phyloP scores from a whole-genome alignment of 2,888 invertebrate genomes.

The Nineta flava region DNA sequence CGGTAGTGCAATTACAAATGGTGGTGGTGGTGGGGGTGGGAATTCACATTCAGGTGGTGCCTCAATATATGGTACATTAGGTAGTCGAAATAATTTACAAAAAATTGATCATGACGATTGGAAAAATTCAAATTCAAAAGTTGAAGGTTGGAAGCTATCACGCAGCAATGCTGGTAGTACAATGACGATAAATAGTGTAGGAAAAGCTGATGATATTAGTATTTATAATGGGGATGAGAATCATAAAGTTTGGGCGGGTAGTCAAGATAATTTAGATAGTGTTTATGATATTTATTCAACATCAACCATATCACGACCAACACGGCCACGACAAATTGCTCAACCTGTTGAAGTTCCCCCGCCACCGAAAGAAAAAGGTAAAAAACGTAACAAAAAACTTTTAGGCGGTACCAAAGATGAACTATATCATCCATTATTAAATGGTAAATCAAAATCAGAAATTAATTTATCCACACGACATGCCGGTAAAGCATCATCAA shows the following conservation, averaged over 20 bases:
- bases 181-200: conserved; percentile 41
- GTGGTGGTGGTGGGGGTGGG: conserved; percentile 5
- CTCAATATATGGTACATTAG: conserved; percentile 6
- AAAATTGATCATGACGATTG: conserved; percentile 7
- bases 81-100: conserved; percentile 7
- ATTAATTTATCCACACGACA: conserved; percentile 22
- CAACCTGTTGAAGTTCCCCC: conserved; percentile 71
- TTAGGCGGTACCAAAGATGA: conserved; percentile 41
- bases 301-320: conserved; percentile 43
- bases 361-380: conserved; percentile 54
- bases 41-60: conserved; percentile 9
- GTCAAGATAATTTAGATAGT: conserved; percentile 55
- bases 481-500: conserved; percentile 18
- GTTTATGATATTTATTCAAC: conserved; percentile 49
- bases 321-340: conserved; percentile 66
- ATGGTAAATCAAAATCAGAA: conserved; percentile 28
- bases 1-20: conserved; percentile 20
- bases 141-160: conserved; percentile 37
- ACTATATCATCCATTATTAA: conserved; percentile 35
- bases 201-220: conserved; percentile 59
- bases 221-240: conserved; percentile 84
- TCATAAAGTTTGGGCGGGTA: conserved; percentile 85
- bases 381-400: conserved; percentile 41
- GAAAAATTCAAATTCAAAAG: conserved; percentile 17
- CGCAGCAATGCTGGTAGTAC: conserved; percentile 40